phyloP scores from a whole-genome alignment of 1,140 invertebrate species.

The Musca vetustissima region DNA sequence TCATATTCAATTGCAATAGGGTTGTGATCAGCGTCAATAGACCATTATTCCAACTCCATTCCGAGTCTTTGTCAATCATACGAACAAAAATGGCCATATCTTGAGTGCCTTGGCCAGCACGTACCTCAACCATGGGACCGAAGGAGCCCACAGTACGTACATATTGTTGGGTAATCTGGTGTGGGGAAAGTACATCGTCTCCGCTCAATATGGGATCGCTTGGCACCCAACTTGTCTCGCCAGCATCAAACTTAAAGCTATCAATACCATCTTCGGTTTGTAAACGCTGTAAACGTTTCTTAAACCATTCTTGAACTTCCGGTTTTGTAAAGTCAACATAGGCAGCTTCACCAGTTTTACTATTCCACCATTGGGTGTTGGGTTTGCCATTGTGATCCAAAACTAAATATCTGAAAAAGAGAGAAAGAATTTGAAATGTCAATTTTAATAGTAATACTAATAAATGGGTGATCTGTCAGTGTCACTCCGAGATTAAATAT shows the following conservation, averaged over 20 bases:
- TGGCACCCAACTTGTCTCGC: constrained; percentile 70
- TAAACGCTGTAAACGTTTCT: constrained; percentile 62
- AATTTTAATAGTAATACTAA: too few species aligned
- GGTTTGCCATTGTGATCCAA: constrained; percentile 61
- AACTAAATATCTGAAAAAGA: constrained; percentile 60
- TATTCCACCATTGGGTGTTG: constrained; percentile 82
- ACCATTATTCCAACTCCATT: constrained; percentile 80
- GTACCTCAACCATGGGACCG: constrained; percentile 72
- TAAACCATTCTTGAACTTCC: constrained; percentile 75
- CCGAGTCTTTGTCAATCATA: constrained; percentile 85
- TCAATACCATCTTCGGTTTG: constrained; percentile 70
- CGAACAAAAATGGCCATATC: constrained; percentile 79
- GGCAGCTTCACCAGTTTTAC: constrained; percentile 60
- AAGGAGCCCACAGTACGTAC: constrained; percentile 66
- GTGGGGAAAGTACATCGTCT: constrained; percentile 60
- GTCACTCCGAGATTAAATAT: too few species aligned
- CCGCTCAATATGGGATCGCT: constrained; percentile 59
- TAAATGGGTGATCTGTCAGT: too few species aligned
- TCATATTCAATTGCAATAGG: constrained; percentile 75
- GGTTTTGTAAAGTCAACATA: constrained; percentile 81
- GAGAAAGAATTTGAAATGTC: neutral
- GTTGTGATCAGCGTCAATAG: constrained; percentile 77
- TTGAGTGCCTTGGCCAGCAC: constrained; percentile 69
- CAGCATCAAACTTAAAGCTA: constrained; percentile 92
- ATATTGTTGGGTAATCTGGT: constrained; percentile 67